Evolutionary conservation across 2,888 invertebrate species (phyloP), one percentile per base, ranked within the genome.

Genomic region (Heliconius cydno): DNA sequence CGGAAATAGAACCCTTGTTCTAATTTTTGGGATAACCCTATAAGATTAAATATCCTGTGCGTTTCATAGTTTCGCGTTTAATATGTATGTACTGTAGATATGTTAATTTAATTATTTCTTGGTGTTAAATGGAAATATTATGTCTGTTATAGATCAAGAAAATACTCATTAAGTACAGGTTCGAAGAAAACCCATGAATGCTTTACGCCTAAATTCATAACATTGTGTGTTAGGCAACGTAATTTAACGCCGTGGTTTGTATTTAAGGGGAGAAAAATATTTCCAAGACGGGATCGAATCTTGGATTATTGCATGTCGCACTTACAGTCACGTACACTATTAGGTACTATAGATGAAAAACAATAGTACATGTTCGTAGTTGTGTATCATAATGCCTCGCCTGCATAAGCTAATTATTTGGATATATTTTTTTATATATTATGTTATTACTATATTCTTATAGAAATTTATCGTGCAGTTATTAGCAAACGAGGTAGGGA

Each of bases 1-100:
- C 75, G 75, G 75, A 75, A 75, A 65, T 28, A 66, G 73, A 75
- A 28, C 46, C 65, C 75, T 75, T 75, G 75, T 75, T 38, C 75
- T 63, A 75, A 46, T 65, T 63, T 75, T 66, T 66, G 41, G 65
- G 65, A 75, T 75, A 57, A 22, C 73, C 73, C 60, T 60, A 60
- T 15, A 73, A 34, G 60, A 60, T 73, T 73, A 60, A 34, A 73
- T 34, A 73, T 73, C 34, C 57, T 34, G 60, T 34, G 6, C 15
- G 34, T 60, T 73, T 73, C 57, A 34, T 34, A 73, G 57, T 72
- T 72, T 28, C 30, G 22, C 22, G 6, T 41, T 22, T 25, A n/a
- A 25, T 25, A 25, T 41, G n/a, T n/a, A 41, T 6, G 13, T 52
- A 6, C 52, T 52, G 52, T 52, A n/a, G 9, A 19, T 70, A 70